A percentile compares a stretch with the other conserved stretches of the same genome.
Evolutionary conservation across 2,797 vertebrate species (phyloP).

Genomic region (Chiroxiphia lanceolata): DNA sequence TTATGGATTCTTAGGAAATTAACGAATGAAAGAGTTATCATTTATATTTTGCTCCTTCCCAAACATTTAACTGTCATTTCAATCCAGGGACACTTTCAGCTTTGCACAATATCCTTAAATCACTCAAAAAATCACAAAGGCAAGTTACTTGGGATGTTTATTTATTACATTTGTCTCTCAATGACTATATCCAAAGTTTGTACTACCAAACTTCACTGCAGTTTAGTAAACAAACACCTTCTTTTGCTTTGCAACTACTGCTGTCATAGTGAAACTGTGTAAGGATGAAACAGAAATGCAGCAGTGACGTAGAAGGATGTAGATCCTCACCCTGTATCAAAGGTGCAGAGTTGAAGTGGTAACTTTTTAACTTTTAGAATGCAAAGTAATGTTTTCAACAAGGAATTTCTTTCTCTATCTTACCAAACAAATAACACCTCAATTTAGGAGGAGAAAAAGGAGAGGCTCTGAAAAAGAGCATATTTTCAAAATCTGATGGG

Average conservation of each 20-base stretch:
- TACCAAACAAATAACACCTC: background rate
- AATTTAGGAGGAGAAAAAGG: background rate
- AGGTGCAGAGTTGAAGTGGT: background rate
- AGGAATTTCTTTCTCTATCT: background rate
- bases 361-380: background rate
- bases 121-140: background rate
- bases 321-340: background rate
- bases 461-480: background rate
- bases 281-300: background rate
- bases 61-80: background rate
- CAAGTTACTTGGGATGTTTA: background rate
- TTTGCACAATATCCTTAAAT: background rate
- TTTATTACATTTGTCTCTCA: background rate
- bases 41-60: background rate
- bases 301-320: background rate
- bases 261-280: fast-evolving
- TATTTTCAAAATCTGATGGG: background rate
- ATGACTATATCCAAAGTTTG: background rate
- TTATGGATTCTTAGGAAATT: background rate
- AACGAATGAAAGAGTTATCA: background rate
- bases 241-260: background rate
- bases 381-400: background rate
- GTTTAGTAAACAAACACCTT: background rate
- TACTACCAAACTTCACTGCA: background rate
- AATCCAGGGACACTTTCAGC: background rate